phyloP scores from a whole-genome alignment of 2,113 vertebrate species.

The Cavia aperea region DNA sequence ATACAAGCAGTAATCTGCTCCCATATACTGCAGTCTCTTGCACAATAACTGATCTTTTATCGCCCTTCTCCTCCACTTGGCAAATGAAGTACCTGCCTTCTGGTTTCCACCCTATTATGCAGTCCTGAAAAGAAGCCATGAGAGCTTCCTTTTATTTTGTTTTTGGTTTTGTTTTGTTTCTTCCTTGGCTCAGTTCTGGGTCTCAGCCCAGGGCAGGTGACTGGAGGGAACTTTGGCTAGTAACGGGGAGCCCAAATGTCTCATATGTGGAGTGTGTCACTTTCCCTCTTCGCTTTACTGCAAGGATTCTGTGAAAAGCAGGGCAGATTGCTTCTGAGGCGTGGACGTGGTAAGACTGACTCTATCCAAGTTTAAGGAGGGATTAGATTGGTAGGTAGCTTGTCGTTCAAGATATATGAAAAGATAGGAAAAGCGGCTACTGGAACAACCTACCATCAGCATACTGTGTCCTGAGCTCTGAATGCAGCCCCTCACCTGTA shows the following conservation, averaged over 20 bases:
- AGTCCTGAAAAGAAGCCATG: not conserved
- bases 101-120: not conserved
- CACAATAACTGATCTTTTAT: not conserved
- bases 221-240: not conserved
- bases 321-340: not conserved
- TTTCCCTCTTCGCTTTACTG: not conserved
- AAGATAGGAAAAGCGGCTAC: not conserved
- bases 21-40: not conserved
- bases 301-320: not conserved
- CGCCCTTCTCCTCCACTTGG: not conserved
- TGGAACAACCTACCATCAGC: not conserved
- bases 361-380: not conserved
- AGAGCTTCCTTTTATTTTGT: constrained; percentile 33
- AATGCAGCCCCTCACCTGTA: not conserved
- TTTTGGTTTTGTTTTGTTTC: constrained; percentile 40
- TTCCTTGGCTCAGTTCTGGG: not conserved
- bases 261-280: not conserved
- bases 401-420: not conserved
- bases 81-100: not conserved
- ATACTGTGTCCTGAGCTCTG: not conserved
- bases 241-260: constrained; percentile 39
- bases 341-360: not conserved
- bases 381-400: not conserved
- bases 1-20: not conserved
- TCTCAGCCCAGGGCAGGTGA: accelerated